Evolutionary conservation across 1,140 invertebrate species (phyloP), one percentile per base, ranked within the genome.

Genomic region (Campoletis sonorensis): DNA sequence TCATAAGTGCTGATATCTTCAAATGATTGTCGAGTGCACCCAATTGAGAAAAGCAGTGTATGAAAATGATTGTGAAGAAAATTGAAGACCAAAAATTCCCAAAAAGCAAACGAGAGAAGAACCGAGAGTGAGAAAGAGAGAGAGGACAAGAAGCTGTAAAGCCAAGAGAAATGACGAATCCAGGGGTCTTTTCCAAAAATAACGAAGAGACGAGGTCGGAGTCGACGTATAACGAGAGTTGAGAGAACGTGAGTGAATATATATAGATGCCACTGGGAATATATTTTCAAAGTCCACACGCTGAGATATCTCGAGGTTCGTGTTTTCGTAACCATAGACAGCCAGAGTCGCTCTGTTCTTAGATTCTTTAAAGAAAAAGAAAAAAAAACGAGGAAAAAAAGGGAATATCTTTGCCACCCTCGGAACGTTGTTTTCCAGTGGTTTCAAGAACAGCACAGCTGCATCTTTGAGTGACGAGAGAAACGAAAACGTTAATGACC

Each of bases 181-280:
- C 73, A 77, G 73, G 73, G 73, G 64, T 81, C 67, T 77, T 37
- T 70, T 77, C 75, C 68, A 71, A 81, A 81, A 81, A 81, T 81
- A 81, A 81, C 80, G 80, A 81, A 45, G 26, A 49, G 64, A 78
- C 80, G 64, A 76, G 67, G 76, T 76, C 40, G 72, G 21, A 26
- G 23, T 27, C 11, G 49, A 21, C 51, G 7, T 49, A 72, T 81
- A 80, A 75, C 79, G 73, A 58, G 75, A 79, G 61, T 0, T 10
- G 26, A 16, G 21, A 27, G 73, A 54, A 77, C 51, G 73, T 11
- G 51, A 77, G 27, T 37, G 73, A 77, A 73, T 26, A 73, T 26
- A 73, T 37, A 75, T 30, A 54, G 33, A 75, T 54, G 21, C 26
- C 15, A 2, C 21, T 45, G 40, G 40, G 49, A 54, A 49, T 75